phyloP scores from a whole-genome alignment of 2,797 vertebrate species.

The Etheostoma perlongum region DNA sequence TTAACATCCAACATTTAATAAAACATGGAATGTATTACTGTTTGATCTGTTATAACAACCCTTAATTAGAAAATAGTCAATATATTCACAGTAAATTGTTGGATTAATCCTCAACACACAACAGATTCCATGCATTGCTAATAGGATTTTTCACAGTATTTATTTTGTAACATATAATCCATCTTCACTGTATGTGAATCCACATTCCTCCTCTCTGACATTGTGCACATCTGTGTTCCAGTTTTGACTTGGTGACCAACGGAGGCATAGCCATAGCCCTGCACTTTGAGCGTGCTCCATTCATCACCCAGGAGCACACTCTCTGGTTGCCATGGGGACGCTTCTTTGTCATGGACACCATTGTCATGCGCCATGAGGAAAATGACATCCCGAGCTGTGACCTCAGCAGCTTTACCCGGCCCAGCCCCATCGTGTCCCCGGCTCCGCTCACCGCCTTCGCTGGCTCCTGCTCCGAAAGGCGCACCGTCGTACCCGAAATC shows the following conservation, averaged over 20 bases:
- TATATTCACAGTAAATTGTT: constrained; percentile 19
- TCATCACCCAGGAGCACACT: constrained; percentile 98
- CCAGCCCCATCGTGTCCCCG: constrained; percentile 91
- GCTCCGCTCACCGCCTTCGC: constrained; percentile 95
- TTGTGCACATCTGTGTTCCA: constrained; percentile 74
- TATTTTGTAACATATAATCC: constrained; percentile 11
- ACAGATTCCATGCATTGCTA: constrained; percentile 35
- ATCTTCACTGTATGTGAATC: constrained; percentile 12
- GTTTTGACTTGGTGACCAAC: constrained; percentile 96
- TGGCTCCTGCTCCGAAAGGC: constrained; percentile 91
- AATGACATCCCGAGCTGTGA: constrained; percentile 99
- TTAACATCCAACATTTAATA: constrained; percentile 54
- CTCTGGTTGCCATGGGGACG: constrained; percentile 98
- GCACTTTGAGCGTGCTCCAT: constrained; percentile 95
- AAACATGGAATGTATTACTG: constrained; percentile 54
- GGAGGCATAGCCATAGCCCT: constrained; percentile 94
- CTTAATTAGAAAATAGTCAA: constrained; percentile 51
- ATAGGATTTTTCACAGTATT: constrained; percentile 25
- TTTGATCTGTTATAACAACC: constrained; percentile 49
- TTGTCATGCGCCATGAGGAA: constrained; percentile 97
- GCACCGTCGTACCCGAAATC: constrained; percentile 95
- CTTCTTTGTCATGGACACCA: constrained; percentile 99
- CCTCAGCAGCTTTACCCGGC: constrained; percentile 94
- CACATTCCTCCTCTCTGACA: constrained; percentile 38
- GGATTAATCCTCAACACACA: constrained; percentile 43